Conservation (phyloP, 2,797 vertebrate genomes). For the Lagodon rhomboides region DNA sequence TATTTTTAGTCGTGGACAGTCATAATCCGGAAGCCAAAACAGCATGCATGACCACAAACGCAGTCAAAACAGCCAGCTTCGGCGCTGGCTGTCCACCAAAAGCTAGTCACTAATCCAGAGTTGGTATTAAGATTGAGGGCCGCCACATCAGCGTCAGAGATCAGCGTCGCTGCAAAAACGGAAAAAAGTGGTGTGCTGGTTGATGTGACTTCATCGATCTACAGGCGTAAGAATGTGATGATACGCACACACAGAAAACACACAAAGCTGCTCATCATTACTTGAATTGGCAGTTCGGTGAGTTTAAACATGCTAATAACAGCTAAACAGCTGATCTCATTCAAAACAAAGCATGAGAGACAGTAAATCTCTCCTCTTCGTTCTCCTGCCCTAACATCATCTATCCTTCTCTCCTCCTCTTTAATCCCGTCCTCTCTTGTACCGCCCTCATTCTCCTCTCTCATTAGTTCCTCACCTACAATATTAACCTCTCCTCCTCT, state of each 20-base stretch:
- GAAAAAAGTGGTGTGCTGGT: conserved; percentile 4
- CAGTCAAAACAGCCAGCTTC: conserved; percentile 31
- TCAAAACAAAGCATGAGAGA: conserved; percentile 6
- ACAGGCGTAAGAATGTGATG: not conserved
- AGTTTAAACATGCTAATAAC: conserved; percentile 28
- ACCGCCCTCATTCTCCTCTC: not conserved
- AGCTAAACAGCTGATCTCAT: conserved; percentile 15
- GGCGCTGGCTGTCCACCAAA: conserved; percentile 39
- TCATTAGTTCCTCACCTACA: conserved; percentile 14
- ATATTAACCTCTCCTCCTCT: not conserved
- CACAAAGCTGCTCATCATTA: conserved; percentile 18
- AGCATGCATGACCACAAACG: conserved; percentile 18
- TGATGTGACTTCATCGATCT: not conserved
- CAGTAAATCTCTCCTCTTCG: not conserved
- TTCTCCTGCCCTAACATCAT: not conserved
- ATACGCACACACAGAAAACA: not conserved
- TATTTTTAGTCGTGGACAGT: conserved; percentile 61
- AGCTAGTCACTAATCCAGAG: conserved; percentile 47
- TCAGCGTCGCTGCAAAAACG: not conserved
- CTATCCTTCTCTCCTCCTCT: not conserved
- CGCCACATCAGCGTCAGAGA: conserved; percentile 10
- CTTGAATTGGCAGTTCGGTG: conserved; percentile 10
- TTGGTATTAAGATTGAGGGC: conserved; percentile 19
- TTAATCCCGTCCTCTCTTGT: conserved; percentile 4
- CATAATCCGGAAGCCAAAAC: conserved; percentile 59